Evolutionary conservation across 2,888 invertebrate genomes (phyloP), one percentile per base, ranked within the genome.

Genomic region (Palloptera scutellata): DNA sequence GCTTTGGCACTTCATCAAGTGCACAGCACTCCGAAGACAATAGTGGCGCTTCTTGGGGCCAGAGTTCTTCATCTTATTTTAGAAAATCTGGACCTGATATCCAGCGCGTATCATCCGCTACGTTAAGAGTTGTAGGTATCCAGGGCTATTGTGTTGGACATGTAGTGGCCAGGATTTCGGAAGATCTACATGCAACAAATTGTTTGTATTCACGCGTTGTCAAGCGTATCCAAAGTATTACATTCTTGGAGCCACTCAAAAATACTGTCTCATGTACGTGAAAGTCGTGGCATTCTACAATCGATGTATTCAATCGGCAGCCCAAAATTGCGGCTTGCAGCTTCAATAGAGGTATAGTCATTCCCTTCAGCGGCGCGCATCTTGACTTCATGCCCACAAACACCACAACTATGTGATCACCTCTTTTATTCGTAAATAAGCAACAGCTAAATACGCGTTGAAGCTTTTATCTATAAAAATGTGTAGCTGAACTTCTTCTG

Each of bases 121-220:
- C 67, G 66, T 76, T 77, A 11, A 66, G 10, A 48, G 73, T 70
- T 1, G 73, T 71, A 17, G 76, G 69, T 12, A 77, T 63, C 73
- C 75, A 76, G 20, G 68, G 67, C 74, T 77, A 77, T 42, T 76
- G 66, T 48, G 66, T 64, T 42, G 69, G 45, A 11, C 61, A 15
- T 15, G 68, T 70, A 30, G 67, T 57, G 30, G 72, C 70, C 40
- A 66, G 67, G 51, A 75, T 74, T 52, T 78, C 75, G 0, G 72
- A 69, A 42, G 78, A 61, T 43, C 61, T 17, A 41, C 61, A 64
- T 30, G 59, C 64, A 12, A 64, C 61, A 60, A 69, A 69, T 11
- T 52, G 64, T 13, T 70, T 70, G 48, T 69, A 66, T 54, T 41
- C 64, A 17, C 67, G 30, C 13, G 48, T 61, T 11, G 64, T 62